Evolutionary conservation across 2,797 vertebrate species (phyloP).

Genomic region (Anolis apletophallus): DNA sequence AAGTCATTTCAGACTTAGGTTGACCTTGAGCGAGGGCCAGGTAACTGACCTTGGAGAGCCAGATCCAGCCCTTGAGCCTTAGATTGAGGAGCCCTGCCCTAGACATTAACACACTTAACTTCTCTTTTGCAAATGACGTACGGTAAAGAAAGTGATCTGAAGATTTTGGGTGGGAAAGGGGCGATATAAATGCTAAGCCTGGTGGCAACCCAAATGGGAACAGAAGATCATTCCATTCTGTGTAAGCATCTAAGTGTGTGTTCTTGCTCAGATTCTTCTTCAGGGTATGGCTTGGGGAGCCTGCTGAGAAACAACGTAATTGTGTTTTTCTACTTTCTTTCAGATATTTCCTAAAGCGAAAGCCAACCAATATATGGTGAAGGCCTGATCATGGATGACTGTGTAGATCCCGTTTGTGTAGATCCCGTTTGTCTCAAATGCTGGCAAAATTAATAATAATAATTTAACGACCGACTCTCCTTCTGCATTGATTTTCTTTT

Average conservation of each 20-base stretch:
- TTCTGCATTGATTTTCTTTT: too few relatives aligned
- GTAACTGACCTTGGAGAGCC: too few relatives aligned
- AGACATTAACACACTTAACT: neutral
- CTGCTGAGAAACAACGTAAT: neutral
- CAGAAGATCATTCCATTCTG: neutral
- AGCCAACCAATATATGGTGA: too few relatives aligned
- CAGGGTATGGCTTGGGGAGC: too few relatives aligned
- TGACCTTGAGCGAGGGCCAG: too few relatives aligned
- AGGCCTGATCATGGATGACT: too few relatives aligned
- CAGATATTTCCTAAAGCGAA: neutral
- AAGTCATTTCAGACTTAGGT: too few relatives aligned
- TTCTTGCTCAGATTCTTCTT: neutral
- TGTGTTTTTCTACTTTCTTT: neutral
- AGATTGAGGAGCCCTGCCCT: too few relatives aligned
- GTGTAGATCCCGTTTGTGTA: neutral
- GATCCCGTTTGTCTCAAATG: neutral
- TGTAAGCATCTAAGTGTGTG: neutral
- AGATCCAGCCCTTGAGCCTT: too few relatives aligned
- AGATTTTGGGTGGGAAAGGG: neutral
- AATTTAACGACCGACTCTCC: neutral
- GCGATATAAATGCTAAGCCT: too few relatives aligned
- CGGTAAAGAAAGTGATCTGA: neutral
- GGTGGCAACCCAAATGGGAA: neutral
- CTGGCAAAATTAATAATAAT: neutral
- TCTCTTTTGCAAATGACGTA: neutral